Conservation (phyloP, 2,888 invertebrate genomes). For the Ectropis crepuscularia region DNA sequence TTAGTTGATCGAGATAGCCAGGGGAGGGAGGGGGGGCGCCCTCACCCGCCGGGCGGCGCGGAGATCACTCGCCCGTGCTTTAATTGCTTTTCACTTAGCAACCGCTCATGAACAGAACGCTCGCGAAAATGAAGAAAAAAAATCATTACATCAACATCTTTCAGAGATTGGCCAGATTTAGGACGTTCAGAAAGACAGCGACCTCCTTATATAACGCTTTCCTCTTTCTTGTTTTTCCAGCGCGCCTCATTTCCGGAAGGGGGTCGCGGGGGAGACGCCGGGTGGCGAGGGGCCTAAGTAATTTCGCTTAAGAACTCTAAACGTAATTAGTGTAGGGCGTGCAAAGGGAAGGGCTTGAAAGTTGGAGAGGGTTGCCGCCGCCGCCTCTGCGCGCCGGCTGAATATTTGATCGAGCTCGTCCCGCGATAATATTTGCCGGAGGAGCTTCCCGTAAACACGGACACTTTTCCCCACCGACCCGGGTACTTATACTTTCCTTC, state of each 20-base stretch:
- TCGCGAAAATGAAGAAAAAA: slow-evolving; percentile 82
- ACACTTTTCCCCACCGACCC: slow-evolving; percentile 74
- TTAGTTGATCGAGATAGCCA: slow-evolving; percentile 73
- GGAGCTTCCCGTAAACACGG: slow-evolving; percentile 83
- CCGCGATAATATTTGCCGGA: slow-evolving; percentile 84
- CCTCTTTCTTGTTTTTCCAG: slow-evolving; percentile 83
- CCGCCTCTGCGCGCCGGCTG: slow-evolving; percentile 75
- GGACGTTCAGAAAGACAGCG: slow-evolving; percentile 77
- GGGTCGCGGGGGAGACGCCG: slow-evolving; percentile 69
- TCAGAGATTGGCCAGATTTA: slow-evolving; percentile 83
- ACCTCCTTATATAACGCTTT: slow-evolving; percentile 80
- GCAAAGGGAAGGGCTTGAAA: slow-evolving; percentile 86
- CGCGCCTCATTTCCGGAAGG: slow-evolving; percentile 83
- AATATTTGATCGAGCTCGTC: slow-evolving; percentile 83
- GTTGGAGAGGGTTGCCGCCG: slow-evolving; percentile 85
- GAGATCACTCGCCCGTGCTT: slow-evolving; percentile 85
- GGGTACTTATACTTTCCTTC: slow-evolving; percentile 74
- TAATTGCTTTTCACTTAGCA: slow-evolving; percentile 85
- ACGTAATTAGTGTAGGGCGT: slow-evolving; percentile 88
- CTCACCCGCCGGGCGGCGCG: slow-evolving; percentile 53
- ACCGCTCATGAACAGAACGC: slow-evolving; percentile 82
- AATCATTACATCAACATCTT: slow-evolving; percentile 84
- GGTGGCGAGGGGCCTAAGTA: slow-evolving; percentile 86
- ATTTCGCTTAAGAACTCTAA: slow-evolving; percentile 89
- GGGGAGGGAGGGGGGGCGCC: slow-evolving; percentile 50